These are phyloP conservation scores for Thripadectes ignobilis DNA, from an alignment of 2,797 vertebrate species.

Conservation along the genomic window DNA sequence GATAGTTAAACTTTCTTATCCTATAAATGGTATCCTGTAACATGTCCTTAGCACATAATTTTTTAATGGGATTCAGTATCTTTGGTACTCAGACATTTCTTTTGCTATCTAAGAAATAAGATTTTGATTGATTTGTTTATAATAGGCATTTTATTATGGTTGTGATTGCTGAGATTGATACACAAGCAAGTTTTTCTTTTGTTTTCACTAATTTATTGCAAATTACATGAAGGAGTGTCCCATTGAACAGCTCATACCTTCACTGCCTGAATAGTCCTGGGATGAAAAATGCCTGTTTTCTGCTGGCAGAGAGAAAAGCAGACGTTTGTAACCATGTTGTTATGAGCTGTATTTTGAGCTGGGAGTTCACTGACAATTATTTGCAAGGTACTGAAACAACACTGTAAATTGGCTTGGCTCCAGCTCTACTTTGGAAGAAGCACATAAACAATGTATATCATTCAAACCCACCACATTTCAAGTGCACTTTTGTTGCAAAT, in stretches of 20 bases:
- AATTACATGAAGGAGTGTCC: background rate
- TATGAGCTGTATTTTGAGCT: constrained; percentile 49
- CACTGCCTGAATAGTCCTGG: background rate
- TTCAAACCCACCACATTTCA: background rate
- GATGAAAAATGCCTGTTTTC: background rate
- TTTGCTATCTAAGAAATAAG: background rate
- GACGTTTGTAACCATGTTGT: background rate
- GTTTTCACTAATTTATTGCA: background rate
- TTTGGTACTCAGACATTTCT: background rate
- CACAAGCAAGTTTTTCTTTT: background rate
- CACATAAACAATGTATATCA: background rate
- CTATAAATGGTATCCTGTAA: background rate
- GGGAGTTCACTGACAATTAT: constrained; percentile 53
- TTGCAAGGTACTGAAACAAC: constrained; percentile 29
- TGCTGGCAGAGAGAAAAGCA: background rate
- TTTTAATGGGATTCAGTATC: background rate
- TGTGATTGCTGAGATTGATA: background rate
- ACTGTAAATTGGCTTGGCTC: background rate
- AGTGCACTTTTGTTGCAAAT: background rate
- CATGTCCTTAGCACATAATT: background rate
- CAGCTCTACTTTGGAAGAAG: background rate
- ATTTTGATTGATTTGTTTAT: background rate
- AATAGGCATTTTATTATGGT: background rate
- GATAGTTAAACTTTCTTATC: background rate
- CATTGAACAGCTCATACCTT: background rate